These are phyloP conservation scores for Acanthiza pusilla DNA, from an alignment of 2,797 vertebrate species.

Conservation along the genomic window DNA sequence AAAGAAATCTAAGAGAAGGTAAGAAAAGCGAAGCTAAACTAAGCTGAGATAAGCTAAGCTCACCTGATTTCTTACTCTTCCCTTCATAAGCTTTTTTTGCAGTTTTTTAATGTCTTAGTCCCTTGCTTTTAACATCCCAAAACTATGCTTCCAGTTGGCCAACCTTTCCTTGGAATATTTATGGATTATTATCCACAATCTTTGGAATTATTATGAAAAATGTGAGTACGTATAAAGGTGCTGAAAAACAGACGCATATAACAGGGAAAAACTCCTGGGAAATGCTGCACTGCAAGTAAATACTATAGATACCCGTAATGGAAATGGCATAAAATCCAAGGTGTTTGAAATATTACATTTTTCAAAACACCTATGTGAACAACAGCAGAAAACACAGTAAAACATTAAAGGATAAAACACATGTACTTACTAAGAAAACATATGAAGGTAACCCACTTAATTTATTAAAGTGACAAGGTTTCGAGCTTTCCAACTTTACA, in stretches of 20 bases:
- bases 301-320: background rate
- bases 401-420: background rate
- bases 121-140: background rate
- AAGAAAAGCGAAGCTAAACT: background rate
- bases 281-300: background rate
- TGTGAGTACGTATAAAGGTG: background rate
- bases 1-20: background rate
- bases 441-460: background rate
- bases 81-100: background rate
- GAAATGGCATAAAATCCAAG: background rate
- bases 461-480: background rate
- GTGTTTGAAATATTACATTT: background rate
- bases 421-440: background rate
- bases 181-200: background rate
- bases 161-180: background rate
- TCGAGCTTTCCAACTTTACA: background rate
- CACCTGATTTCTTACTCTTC: background rate
- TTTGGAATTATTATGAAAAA: background rate
- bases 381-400: background rate
- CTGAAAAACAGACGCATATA: rapidly evolving
- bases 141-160: background rate
- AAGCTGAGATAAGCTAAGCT: background rate
- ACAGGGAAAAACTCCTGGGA: background rate
- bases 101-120: background rate
- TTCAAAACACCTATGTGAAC: background rate